Base-by-base conservation (phyloP, 2,797 vertebrate genomes). In the Manis pentadactyla region DNA sequence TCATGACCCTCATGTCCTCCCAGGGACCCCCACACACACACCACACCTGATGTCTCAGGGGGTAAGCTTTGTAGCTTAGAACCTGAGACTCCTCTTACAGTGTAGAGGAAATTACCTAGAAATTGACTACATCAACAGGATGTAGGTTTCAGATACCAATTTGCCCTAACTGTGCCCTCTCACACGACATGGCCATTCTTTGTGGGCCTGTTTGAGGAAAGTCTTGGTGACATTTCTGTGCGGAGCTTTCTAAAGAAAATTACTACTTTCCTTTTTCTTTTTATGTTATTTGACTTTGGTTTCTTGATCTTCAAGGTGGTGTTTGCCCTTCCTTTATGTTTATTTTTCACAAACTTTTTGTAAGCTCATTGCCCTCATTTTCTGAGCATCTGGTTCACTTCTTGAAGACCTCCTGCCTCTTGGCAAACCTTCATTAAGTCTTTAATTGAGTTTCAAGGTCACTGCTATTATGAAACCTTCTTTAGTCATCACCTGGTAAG, bases 361-460 rank as follows among this genome's bases (percentile, higher is more conserved):
- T 87, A 39, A 87, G 34, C 37, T 83, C 31, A 7, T 68, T 64
- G 59, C 17, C 5, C 29, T 31, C 18, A 42, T 3, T 66, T 55
- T 77, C 29, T 37, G 55, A 90, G n/a, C 37, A 55, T 63, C 81
- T 74, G 73, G 27, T 79, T 87, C 49, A 17, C 39, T 46, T 15
- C 39, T 75, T 79, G 55, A 68, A 37, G 83, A 51, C 42, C 75
- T 61, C 31, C 39, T 1, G 18, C 86, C 51, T 71, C 77, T 31
- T 87, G 71, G n/a, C 59, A 69, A 77, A 29, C 27, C 31, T 64
- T 87, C n/a, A n/a, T 15, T 64, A 68, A 74, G 21, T 74, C 37
- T 86, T 88, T 90, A 10, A 42, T 55, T 68, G 46, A 82, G 73
- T 86, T 86, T 78, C 82, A 94, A 64, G 74, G 64, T 15, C 34